These are phyloP conservation scores for Cotesia typhae DNA, from an alignment of 1,140 invertebrate genomes.

Conservation along the genomic window DNA sequence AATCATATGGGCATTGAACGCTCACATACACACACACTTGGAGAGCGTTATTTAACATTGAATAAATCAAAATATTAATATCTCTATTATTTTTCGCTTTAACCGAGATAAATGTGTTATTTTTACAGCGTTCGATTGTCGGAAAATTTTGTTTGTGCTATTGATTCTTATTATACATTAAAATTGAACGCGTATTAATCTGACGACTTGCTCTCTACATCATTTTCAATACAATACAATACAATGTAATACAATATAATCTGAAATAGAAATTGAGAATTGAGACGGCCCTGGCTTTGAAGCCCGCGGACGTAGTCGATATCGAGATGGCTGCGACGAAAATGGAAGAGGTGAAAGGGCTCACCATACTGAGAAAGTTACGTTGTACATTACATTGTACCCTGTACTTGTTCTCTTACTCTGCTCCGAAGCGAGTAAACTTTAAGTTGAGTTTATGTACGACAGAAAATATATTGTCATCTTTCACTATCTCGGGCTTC, in stretches of 20 bases:
- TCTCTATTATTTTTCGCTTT: conserved; percentile 16
- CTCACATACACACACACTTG: neutral
- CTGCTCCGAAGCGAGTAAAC: no score
- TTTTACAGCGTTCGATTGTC: neutral
- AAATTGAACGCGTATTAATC: no score
- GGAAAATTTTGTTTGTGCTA: no score
- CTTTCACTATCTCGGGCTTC: conserved; percentile 40
- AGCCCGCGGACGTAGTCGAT: conserved; percentile 6
- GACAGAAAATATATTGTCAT: conserved; percentile 44
- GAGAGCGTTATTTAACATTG: neutral
- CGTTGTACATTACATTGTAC: neutral
- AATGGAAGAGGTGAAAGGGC: conserved; percentile 26
- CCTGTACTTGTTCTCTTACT: no score
- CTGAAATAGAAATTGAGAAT: neutral
- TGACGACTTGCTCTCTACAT: no score
- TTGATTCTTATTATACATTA: no score
- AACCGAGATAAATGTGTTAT: neutral
- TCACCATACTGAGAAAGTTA: conserved; percentile 16
- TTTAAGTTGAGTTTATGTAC: neutral
- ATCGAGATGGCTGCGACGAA: conserved; percentile 4
- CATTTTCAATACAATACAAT: no score
- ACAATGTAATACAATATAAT: no score
- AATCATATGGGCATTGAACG: conserved; percentile 41
- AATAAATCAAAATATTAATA: conserved; percentile 37
- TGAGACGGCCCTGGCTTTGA: conserved; percentile 9